These are phyloP conservation scores for Thomomys bottae DNA, from an alignment of 2,113 vertebrate species.

Conservation along the genomic window DNA sequence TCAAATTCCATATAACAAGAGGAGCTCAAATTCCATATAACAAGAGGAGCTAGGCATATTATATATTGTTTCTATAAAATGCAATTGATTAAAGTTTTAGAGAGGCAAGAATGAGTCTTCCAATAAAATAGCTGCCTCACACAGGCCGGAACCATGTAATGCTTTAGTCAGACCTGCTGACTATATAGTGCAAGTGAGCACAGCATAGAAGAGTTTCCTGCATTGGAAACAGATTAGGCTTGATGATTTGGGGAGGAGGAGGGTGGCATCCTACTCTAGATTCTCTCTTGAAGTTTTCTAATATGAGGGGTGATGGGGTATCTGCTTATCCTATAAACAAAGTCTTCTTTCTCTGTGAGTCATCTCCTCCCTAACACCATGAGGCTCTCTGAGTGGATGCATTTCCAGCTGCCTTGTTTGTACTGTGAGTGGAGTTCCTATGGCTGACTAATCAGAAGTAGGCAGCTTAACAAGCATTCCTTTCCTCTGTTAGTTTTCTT, in stretches of 20 bases:
- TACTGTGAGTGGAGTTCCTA: not conserved
- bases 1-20: too few species aligned
- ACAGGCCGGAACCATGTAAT: not conserved
- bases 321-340: not conserved
- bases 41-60: conserved; percentile 15
- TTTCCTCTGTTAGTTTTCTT: too few species aligned
- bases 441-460: not conserved
- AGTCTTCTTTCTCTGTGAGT: not conserved
- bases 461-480: too few species aligned
- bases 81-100: conserved; percentile 27
- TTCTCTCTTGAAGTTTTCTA: conserved; percentile 22
- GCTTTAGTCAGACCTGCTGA: conserved; percentile 11
- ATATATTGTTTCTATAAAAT: conserved; percentile 37
- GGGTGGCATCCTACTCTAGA: not conserved
- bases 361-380: not conserved
- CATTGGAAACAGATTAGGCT: not conserved
- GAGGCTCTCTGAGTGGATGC: not conserved
- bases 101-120: not conserved
- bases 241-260: not conserved
- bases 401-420: not conserved
- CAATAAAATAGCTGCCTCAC: conserved; percentile 24
- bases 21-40: not conserved
- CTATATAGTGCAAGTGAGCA: not conserved
- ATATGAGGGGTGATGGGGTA: not conserved
- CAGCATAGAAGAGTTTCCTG: not conserved